A percentile compares a stretch with the other conserved stretches of the same genome.
Evolutionary conservation across 2,797 vertebrate species (phyloP).

Genomic region (Mastacembelus armatus): DNA sequence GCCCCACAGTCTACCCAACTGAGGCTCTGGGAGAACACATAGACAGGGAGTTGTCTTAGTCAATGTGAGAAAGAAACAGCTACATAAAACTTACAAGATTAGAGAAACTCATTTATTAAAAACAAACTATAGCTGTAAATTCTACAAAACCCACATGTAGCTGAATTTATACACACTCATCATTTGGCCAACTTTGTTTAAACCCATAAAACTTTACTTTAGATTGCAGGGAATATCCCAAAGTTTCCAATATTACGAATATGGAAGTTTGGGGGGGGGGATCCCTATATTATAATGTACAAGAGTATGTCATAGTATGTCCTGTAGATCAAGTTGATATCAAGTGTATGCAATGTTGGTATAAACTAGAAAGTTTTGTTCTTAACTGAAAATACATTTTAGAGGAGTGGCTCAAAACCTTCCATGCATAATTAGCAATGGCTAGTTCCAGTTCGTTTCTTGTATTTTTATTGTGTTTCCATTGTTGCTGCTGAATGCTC

Average conservation of each 20-base stretch:
- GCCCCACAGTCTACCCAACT: slow-evolving; percentile 73
- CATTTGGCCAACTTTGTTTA: neutral
- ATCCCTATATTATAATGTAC: too few relatives aligned
- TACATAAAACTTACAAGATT: slow-evolving; percentile 5
- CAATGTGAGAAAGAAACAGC: slow-evolving; percentile 29
- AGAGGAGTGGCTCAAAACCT: slow-evolving; percentile 9
- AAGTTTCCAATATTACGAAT: slow-evolving; percentile 1
- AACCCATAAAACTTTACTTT: neutral
- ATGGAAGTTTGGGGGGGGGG: neutral
- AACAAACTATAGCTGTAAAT: slow-evolving; percentile 12
- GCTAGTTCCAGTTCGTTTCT: too few relatives aligned
- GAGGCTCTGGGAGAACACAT: slow-evolving; percentile 45
- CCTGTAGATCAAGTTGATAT: too few relatives aligned
- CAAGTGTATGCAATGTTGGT: too few relatives aligned
- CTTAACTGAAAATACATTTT: too few relatives aligned
- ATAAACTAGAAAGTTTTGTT: neutral
- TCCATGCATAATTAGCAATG: too few relatives aligned
- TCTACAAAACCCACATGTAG: neutral
- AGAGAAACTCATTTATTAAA: slow-evolving; percentile 28
- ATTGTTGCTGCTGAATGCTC: neutral
- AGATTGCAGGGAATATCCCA: neutral
- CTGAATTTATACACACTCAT: slow-evolving; percentile 1
- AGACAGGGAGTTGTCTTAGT: slow-evolving; percentile 26
- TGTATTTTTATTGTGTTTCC: neutral
- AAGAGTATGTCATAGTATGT: too few relatives aligned